These are phyloP conservation scores for Mellivora capensis DNA, from an alignment of 2,113 vertebrate genomes.

Conservation along the genomic window DNA sequence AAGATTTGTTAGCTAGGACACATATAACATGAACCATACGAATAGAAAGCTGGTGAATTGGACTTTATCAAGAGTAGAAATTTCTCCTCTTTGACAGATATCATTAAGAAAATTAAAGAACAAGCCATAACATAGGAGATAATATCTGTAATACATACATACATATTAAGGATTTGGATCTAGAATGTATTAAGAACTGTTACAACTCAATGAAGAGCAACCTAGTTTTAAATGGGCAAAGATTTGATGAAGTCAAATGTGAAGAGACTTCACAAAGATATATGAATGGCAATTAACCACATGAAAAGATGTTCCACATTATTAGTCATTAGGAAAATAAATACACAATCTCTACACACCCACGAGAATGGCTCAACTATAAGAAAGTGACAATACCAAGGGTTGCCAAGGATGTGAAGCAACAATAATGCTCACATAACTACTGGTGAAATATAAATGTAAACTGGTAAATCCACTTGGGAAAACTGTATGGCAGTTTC, in stretches of 20 bases:
- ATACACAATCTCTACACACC: background rate
- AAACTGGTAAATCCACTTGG: background rate
- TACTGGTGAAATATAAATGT: background rate
- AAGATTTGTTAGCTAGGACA: background rate
- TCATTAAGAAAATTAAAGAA: background rate
- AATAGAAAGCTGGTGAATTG: background rate
- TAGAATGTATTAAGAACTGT: background rate
- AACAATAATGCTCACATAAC: background rate
- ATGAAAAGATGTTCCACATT: background rate
- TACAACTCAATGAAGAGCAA: background rate
- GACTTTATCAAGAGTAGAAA: background rate
- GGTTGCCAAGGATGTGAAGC: background rate
- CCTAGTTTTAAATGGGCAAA: background rate
- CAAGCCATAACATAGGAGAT: background rate
- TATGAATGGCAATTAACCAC: background rate
- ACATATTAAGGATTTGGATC: background rate
- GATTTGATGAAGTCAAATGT: background rate
- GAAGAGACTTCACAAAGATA: background rate
- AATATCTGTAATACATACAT: background rate
- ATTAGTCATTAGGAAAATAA: constrained; percentile 1
- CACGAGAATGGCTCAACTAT: background rate
- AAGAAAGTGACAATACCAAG: background rate
- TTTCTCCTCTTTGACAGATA: background rate
- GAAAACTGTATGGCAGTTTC: background rate
- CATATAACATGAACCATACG: background rate